A percentile compares a stretch with the other conserved stretches of the same genome.
phyloP scores from a whole-genome alignment of 2,888 invertebrate genomes.

The Onthophagus sagittarius region DNA sequence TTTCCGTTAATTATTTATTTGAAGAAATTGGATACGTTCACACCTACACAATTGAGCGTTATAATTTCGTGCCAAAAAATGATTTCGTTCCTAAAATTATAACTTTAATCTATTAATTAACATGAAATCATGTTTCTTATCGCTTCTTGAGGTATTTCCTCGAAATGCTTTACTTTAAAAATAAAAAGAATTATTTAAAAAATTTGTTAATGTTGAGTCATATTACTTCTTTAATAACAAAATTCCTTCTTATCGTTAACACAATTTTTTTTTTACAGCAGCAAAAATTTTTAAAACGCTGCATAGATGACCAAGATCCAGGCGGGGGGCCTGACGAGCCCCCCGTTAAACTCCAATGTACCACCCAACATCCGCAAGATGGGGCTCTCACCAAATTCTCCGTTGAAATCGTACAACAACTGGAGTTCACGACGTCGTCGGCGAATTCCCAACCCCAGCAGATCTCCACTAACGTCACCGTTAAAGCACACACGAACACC shows the following conservation, averaged over 20 bases:
- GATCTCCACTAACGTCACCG: conserved; percentile 89
- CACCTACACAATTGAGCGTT: too few relatives aligned
- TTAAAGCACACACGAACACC: conserved; percentile 73
- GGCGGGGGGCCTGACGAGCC: conserved; percentile 58
- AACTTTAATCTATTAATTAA: too few relatives aligned
- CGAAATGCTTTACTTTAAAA: too few relatives aligned
- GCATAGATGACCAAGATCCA: conserved; percentile 63
- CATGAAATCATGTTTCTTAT: too few relatives aligned
- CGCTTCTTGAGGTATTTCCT: too few relatives aligned
- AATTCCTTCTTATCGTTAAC: not conserved
- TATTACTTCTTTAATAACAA: too few relatives aligned
- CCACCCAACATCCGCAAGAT: conserved; percentile 54
- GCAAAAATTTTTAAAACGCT: conserved; percentile 78
- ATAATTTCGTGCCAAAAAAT: too few relatives aligned
- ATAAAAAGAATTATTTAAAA: too few relatives aligned
- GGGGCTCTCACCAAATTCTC: conserved; percentile 68
- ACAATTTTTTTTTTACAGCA: conserved; percentile 56
- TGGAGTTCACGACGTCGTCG: conserved; percentile 84
- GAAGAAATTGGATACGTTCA: too few relatives aligned
- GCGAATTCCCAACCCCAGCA: conserved; percentile 85
- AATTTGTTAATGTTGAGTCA: too few relatives aligned
- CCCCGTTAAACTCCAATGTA: conserved; percentile 70
- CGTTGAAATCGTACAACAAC: conserved; percentile 88
- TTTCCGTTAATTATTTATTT: too few relatives aligned
- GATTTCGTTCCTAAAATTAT: too few relatives aligned